A percentile compares a stretch with the other conserved stretches of the same genome.
Evolutionary conservation across 2,888 invertebrate genomes (phyloP).

Genomic region (Bembecia ichneumoniformis): DNA sequence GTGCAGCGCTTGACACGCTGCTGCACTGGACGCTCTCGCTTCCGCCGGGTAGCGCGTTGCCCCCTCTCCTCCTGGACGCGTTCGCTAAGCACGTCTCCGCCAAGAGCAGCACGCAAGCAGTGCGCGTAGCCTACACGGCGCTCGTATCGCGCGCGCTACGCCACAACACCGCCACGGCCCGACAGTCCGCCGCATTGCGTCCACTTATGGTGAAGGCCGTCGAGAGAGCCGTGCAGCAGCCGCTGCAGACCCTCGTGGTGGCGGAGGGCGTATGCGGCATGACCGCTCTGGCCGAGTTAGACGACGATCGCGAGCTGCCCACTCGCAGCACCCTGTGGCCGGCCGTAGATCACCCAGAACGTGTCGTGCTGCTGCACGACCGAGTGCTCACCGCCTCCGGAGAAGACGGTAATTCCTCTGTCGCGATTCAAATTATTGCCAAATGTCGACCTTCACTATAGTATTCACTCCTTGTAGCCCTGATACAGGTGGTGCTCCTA

Average conservation of each 20-base stretch:
- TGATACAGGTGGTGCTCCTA: conserved; percentile 79
- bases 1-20: conserved; percentile 85
- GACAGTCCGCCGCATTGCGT: conserved; percentile 59
- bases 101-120: conserved; percentile 83
- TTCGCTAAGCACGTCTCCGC: conserved; percentile 81
- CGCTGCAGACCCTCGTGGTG: conserved; percentile 61
- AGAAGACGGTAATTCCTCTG: conserved; percentile 72
- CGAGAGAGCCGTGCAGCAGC: conserved; percentile 82
- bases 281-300: conserved; percentile 39
- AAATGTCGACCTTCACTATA: conserved; percentile 33
- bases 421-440: not conserved
- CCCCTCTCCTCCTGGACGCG: conserved; percentile 77
- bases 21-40: conserved; percentile 77
- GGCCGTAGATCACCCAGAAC: conserved; percentile 80
- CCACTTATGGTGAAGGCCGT: conserved; percentile 79
- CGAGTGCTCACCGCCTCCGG: conserved; percentile 80
- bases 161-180: conserved; percentile 29
- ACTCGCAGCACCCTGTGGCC: conserved; percentile 73
- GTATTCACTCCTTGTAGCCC: conserved; percentile 63
- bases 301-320: conserved; percentile 26
- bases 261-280: conserved; percentile 52
- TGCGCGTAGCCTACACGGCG: conserved; percentile 84
- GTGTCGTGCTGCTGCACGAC: conserved; percentile 86
- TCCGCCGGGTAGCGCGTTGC: conserved; percentile 13
- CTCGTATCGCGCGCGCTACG: conserved; percentile 79